phyloP scores from a whole-genome alignment of 2,888 invertebrate genomes.

The Acronicta leporina region DNA sequence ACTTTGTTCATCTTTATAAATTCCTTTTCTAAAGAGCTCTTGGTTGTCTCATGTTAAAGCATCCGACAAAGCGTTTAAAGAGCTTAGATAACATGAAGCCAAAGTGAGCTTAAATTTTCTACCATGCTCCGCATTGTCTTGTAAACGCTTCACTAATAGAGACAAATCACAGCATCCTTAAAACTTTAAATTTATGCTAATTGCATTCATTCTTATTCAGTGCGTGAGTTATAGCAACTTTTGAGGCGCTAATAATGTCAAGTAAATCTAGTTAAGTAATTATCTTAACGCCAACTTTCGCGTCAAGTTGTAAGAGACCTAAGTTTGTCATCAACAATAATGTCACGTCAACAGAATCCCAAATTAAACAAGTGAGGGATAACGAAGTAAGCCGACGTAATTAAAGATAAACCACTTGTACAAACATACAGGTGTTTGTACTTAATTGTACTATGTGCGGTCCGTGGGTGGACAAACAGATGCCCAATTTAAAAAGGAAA shows the following conservation, averaged over 20 bases:
- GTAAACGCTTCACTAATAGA: not conserved
- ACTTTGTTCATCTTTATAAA: conserved; percentile 1
- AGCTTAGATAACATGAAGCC: conserved; percentile 6
- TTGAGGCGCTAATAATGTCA: conserved; percentile 19
- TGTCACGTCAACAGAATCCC: conserved; percentile 61
- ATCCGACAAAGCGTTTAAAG: conserved; percentile 9
- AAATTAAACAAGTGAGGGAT: conserved; percentile 64
- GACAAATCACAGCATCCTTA: conserved; percentile 1
- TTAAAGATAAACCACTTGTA: conserved; percentile 64
- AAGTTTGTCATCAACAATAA: conserved; percentile 61
- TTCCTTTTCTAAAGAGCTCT: conserved; percentile 1
- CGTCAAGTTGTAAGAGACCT: conserved; percentile 22
- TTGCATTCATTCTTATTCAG: conserved; percentile 11
- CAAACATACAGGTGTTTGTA: conserved; percentile 53
- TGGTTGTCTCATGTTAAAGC: conserved; percentile 12
- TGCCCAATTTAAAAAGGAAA: conserved; percentile 23
- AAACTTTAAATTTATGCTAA: conserved; percentile 2
- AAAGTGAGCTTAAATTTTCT: not conserved
- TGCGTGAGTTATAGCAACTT: conserved; percentile 11
- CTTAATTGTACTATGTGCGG: conserved; percentile 5
- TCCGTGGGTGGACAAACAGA: conserved; percentile 13
- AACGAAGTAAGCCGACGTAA: conserved; percentile 61
- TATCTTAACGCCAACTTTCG: conserved; percentile 32
- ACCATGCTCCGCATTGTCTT: not conserved
- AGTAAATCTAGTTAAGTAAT: conserved; percentile 43